Evolutionary conservation across 2,888 invertebrate genomes (phyloP).

Genomic region (Diaperis boleti): DNA sequence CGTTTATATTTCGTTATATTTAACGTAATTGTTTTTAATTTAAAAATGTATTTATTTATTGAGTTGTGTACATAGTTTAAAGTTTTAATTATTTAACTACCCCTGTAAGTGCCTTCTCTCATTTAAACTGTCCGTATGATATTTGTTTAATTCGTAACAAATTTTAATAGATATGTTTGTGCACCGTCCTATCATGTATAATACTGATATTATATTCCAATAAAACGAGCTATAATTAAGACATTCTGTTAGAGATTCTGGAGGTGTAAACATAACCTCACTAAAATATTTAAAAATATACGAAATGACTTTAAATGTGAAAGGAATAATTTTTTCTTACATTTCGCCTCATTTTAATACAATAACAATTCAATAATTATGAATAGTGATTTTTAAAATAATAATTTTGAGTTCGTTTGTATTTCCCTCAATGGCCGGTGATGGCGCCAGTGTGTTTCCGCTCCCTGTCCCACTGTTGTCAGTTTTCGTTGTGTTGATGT

Average conservation of each 20-base stretch:
- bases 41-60: constrained; percentile 46
- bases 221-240: constrained; percentile 44
- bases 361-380: too few species aligned
- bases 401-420: too few species aligned
- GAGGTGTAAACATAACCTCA: too few species aligned
- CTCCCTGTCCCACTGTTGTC: constrained; percentile 64
- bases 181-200: constrained; percentile 54
- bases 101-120: constrained; percentile 52
- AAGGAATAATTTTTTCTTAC: too few species aligned
- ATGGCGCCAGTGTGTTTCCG: constrained; percentile 36
- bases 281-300: too few species aligned
- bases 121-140: constrained; percentile 41
- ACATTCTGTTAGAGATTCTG: not conserved
- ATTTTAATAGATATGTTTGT: constrained; percentile 47
- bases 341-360: too few species aligned
- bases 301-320: too few species aligned
- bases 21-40: constrained; percentile 40
- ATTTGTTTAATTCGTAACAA: constrained; percentile 50
- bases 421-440: not conserved
- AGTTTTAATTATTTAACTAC: constrained; percentile 40
- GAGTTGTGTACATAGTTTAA: constrained; percentile 41
- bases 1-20: constrained; percentile 26
- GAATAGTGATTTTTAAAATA: too few species aligned
- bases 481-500: constrained; percentile 62
- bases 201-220: constrained; percentile 53